phyloP scores from a whole-genome alignment of 2,797 vertebrate genomes.

The Ambastaia sidthimunki region DNA sequence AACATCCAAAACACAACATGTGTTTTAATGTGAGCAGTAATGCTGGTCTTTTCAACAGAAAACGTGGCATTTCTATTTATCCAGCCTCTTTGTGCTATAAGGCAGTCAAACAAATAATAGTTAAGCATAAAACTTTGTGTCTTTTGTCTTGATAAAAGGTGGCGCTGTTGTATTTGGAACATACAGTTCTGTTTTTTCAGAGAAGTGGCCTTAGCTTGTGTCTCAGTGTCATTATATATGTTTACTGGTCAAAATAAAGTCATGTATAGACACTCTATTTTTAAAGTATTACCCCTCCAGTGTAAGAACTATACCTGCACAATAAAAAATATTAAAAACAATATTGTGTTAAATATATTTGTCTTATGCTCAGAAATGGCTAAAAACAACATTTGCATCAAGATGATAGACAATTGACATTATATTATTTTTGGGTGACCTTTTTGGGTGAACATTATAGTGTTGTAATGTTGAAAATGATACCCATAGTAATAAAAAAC shows the following conservation, averaged over 20 bases:
- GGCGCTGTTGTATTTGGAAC: slow-evolving; percentile 61
- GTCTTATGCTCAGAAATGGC: no score
- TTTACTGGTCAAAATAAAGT: slow-evolving; percentile 24
- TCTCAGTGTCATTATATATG: slow-evolving; percentile 45
- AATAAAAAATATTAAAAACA: slow-evolving; percentile 29
- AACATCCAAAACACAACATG: background rate
- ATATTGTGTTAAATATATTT: background rate
- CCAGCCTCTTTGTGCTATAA: background rate
- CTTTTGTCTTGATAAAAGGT: slow-evolving; percentile 21
- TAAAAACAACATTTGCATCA: no score
- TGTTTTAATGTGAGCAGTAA: background rate
- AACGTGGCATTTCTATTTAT: slow-evolving; percentile 9
- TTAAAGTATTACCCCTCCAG: slow-evolving; percentile 34
- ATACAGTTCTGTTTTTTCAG: slow-evolving; percentile 54
- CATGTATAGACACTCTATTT: slow-evolving; percentile 4
- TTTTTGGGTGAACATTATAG: no score
- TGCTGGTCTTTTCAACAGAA: background rate
- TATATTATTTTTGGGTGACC: background rate
- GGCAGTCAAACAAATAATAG: background rate
- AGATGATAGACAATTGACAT: no score
- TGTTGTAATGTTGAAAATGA: no score
- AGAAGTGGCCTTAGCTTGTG: slow-evolving; percentile 67
- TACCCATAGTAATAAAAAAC: no score
- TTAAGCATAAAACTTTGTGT: background rate
- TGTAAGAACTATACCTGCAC: slow-evolving; percentile 16